Percentiles rank a stretch among this genome's conserved stretches.
These are phyloP conservation scores for Drosophila tani DNA, from an alignment of 1,140 invertebrate species.

Conservation along the genomic window DNA sequence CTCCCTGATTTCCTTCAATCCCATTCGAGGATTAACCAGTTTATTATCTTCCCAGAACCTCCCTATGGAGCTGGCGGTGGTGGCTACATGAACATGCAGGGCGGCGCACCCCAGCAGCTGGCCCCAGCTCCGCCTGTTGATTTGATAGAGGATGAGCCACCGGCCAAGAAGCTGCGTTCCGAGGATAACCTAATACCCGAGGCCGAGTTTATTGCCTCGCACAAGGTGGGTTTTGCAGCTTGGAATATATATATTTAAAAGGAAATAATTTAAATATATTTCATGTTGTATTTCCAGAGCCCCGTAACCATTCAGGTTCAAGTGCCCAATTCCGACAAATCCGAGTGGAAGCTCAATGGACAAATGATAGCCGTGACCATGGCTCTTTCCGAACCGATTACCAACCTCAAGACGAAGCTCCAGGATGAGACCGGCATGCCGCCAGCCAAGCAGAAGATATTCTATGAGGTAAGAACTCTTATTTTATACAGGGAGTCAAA, in stretches of 20 bases:
- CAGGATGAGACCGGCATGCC: conserved; percentile 96
- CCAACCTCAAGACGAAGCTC: conserved; percentile 95
- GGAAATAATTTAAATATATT: not conserved
- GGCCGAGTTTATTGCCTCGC: conserved; percentile 85
- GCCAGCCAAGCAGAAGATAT: conserved; percentile 97
- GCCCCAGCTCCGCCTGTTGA: conserved; percentile 85
- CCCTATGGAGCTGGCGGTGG: conserved; percentile 84
- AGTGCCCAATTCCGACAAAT: conserved; percentile 94
- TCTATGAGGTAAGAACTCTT: conserved; percentile 83
- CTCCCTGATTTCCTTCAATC: not conserved
- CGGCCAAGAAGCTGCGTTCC: conserved; percentile 94
- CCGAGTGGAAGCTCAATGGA: conserved; percentile 98
- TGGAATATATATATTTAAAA: too few species aligned
- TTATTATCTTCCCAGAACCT: conserved; percentile 46
- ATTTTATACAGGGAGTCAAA: too few species aligned
- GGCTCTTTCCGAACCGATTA: conserved; percentile 92
- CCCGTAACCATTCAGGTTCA: conserved; percentile 92
- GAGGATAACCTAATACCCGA: conserved; percentile 97
- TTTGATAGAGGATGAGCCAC: conserved; percentile 92
- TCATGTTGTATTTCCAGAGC: conserved; percentile 76
- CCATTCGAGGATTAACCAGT: not conserved
- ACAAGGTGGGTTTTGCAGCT: conserved; percentile 84
- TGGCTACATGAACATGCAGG: conserved; percentile 83
- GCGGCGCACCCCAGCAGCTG: conserved; percentile 71
- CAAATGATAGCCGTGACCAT: conserved; percentile 93